phyloP scores from a whole-genome alignment of 2,797 vertebrate species.

The Masticophis lateralis region DNA sequence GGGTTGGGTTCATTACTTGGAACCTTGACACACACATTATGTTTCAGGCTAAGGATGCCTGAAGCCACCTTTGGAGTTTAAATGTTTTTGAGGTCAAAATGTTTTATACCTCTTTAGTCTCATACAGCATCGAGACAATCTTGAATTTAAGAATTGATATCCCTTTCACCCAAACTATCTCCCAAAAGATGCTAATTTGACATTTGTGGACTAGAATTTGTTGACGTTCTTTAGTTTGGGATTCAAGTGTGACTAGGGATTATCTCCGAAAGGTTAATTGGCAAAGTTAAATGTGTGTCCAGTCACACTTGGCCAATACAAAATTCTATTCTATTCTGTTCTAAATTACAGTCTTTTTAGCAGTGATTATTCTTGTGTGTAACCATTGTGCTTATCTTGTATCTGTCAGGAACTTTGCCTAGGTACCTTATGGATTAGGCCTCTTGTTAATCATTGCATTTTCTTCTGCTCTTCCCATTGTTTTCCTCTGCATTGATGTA shows the following conservation, averaged over 20 bases:
- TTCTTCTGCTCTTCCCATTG: background rate
- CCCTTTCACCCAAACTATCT: background rate
- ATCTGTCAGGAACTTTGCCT: background rate
- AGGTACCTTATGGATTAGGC: background rate
- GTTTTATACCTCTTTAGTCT: background rate
- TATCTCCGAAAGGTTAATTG: background rate
- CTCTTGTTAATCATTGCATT: background rate
- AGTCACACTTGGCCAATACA: too few species aligned
- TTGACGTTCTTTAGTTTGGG: background rate
- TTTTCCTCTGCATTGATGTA: background rate
- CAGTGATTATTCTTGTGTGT: background rate
- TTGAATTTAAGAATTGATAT: background rate
- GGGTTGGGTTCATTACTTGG: too few species aligned
- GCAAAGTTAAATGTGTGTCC: background rate
- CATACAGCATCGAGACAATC: background rate
- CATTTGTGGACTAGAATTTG: background rate
- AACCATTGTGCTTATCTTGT: background rate
- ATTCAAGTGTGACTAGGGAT: background rate
- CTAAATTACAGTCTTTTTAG: background rate
- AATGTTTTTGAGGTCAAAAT: background rate
- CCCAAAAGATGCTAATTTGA: background rate
- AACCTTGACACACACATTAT: background rate
- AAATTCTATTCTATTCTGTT: too few species aligned
- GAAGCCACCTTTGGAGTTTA: background rate
- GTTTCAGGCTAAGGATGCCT: background rate